These are phyloP conservation scores for Oceanites oceanicus DNA, from an alignment of 2,113 vertebrate genomes.

Conservation along the genomic window DNA sequence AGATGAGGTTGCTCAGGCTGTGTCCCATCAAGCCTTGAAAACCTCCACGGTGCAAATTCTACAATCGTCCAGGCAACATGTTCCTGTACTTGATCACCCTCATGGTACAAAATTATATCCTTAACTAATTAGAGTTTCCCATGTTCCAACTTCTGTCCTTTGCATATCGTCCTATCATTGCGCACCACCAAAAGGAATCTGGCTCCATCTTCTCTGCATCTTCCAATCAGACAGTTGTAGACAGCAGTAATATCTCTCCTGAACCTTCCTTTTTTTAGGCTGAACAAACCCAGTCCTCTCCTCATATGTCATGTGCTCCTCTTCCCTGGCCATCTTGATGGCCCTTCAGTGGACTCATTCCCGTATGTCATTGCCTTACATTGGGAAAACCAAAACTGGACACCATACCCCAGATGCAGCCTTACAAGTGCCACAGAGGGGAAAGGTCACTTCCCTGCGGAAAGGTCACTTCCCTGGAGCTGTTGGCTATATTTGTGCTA, in stretches of 20 bases:
- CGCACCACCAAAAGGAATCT: not conserved
- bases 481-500: not conserved
- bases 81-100: not conserved
- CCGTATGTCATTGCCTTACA: not conserved
- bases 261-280: not conserved
- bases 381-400: not conserved
- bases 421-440: not conserved
- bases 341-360: not conserved
- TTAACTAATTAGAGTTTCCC: not conserved
- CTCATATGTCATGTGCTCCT: not conserved
- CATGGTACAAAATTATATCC: not conserved
- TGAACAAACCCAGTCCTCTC: not conserved
- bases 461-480: not conserved
- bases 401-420: not conserved
- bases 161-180: not conserved
- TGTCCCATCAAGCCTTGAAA: not conserved
- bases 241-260: not conserved
- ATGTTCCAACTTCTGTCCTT: not conserved
- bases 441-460: not conserved
- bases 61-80: not conserved
- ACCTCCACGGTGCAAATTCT: not conserved
- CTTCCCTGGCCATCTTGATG: not conserved
- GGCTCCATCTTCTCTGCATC: not conserved
- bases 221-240: not conserved
- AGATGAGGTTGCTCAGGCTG: not conserved